Evolutionary conservation across 2,888 invertebrate species (phyloP), one percentile per base, ranked within the genome.

Genomic region (Chrysodeixis includens): DNA sequence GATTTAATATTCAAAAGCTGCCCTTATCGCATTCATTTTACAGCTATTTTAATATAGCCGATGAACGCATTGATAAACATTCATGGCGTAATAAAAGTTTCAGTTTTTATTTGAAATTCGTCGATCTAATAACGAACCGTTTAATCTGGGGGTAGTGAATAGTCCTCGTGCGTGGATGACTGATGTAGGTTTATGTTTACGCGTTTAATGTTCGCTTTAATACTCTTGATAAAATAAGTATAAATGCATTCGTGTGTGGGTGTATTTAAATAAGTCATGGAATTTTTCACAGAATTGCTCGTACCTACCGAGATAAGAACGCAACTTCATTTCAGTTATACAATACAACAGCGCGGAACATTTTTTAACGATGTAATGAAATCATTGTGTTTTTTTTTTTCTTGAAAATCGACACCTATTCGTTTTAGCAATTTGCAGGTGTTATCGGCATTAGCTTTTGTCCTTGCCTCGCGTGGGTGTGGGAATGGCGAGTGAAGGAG

Each of bases 1-100:
- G 71, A 74, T 84, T 80, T 83, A 86, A 88, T 88, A 88, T 90
- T 86, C 86, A 88, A 89, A 87, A 83, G 83, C 82, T 84, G 87
- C 86, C 83, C 84, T 90, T 93, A 93, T 94, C 93, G 86, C 65
- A 56, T 79, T 74, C 82, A 79, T 75, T 86, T 87, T 83, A 88
- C 85, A 75, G 84, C 84, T 86, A 86, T 88, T 91, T 90, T 89
- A 90, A 89, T 89, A 86, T 88, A 74, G 82, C 82, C 83, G 85
- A 86, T 81, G 81, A 85, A 85, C 74, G 81, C 76, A 83, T 85
- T 87, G 92, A 93, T 92, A 91, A 90, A 84, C 83, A 88, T 89
- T 89, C 84, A 89, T 87, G 77, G 82, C 78, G 81, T 82, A 84
- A 85, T 90, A 89, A 92, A 92, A 80, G 78, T 83, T 88, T 87